A percentile compares a stretch with the other conserved stretches of the same genome.
These are phyloP conservation scores for Pheosia tremula DNA, from an alignment of 2,888 invertebrate genomes.

Conservation along the genomic window DNA sequence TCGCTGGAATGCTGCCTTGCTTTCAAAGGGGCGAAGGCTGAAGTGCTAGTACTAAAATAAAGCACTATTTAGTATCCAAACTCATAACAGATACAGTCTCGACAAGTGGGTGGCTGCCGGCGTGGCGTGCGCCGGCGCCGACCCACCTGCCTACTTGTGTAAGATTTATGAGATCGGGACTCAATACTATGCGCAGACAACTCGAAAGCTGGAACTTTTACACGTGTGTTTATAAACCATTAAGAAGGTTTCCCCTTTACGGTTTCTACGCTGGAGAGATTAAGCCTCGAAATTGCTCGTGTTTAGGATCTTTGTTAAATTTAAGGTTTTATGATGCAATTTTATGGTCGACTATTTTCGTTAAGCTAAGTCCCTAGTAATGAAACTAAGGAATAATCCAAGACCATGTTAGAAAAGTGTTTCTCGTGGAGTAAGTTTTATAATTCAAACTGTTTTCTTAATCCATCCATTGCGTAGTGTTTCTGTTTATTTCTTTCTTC, in stretches of 20 bases:
- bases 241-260: constrained; percentile 45
- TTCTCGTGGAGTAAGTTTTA: no score
- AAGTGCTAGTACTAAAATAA: constrained; percentile 14
- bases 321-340: not conserved
- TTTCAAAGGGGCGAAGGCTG: constrained; percentile 7
- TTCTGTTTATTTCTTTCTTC: no score
- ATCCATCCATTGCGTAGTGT: no score
- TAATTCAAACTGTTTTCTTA: no score
- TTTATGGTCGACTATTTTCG: constrained; percentile 1
- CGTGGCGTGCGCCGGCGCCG: constrained; percentile 66
- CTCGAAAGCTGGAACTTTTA: constrained; percentile 35
- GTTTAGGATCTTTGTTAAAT: not conserved
- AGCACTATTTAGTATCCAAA: constrained; percentile 32
- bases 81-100: constrained; percentile 47
- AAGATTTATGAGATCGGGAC: constrained; percentile 64
- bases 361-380: not conserved
- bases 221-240: constrained; percentile 40
- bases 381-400: no score
- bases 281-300: constrained; percentile 1
- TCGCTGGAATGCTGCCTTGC: not conserved
- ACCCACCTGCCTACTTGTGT: constrained; percentile 65
- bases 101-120: constrained; percentile 53
- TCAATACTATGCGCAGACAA: constrained; percentile 19
- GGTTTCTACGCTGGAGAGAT: constrained; percentile 4
- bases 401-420: no score